Base-by-base conservation (phyloP, 2,797 vertebrate species). In the Nyctalus aviator region DNA sequence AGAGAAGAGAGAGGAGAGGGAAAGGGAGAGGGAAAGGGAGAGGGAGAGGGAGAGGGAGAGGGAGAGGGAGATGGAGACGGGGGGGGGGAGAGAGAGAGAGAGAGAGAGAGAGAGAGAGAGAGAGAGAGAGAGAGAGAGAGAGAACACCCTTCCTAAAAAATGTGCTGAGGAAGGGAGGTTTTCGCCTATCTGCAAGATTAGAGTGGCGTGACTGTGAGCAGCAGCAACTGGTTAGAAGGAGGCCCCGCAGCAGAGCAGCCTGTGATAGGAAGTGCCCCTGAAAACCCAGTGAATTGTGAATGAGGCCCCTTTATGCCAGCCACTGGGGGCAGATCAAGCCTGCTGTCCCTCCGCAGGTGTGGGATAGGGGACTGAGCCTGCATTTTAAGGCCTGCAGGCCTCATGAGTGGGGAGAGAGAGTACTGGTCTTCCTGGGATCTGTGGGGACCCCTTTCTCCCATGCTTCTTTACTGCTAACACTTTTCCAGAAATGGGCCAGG, bases 231-330 rank as follows among this genome's bases (percentile, higher is more conserved):
- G 5, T 95, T 91, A 94, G 92, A 90, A 95, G 87, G 93, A 91
- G 87, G 86, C 79, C 87, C 77, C 7, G 5, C 6, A 30, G 88
- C 93, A 95, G 93, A 95, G 71, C 59, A 2, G 95, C 83, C 84
- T 59, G 79, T n/a, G 84, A 88, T 83, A 91, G 44, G 83, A 96
- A 89, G 44, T 44, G 93, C 78, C 92, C 94, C 92, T 84, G 59
- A 75, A 94, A 93, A 92, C 14, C 15, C 91, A 96, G 95, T 97
- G 96, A 97, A 97, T 97, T 97, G 96, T 97, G 96, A 97, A 97
- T 97, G 89, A 96, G 91, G 81, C 50, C 93, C 94, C 92, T 96
- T 94, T 96, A 71, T 93, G 92, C 95, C 96, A 95, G 86, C 66
- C 55, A n/a, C 12, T 81, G 88, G 84, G 88, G 94, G 92, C 81